A percentile compares a stretch with the other conserved stretches of the same genome.
Evolutionary conservation across 2,888 invertebrate genomes (phyloP).

Genomic region (Hyalella azteca): DNA sequence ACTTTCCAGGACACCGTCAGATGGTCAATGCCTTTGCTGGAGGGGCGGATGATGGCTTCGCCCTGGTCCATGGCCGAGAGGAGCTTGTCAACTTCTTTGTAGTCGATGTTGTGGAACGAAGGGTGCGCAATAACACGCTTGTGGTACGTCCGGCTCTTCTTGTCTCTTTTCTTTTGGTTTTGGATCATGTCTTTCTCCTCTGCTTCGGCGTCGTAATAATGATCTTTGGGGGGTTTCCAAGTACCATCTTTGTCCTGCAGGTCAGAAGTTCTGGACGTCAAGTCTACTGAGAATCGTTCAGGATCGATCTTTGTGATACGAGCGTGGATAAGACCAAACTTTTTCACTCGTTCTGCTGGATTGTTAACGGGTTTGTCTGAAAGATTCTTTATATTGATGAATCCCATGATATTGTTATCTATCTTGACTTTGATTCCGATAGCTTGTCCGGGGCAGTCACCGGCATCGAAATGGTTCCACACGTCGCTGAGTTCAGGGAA

Average conservation of each 20-base stretch:
- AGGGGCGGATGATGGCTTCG: slow-evolving; percentile 94
- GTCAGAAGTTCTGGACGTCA: slow-evolving; percentile 92
- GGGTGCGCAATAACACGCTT: slow-evolving; percentile 98
- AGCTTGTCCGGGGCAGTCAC: slow-evolving; percentile 91
- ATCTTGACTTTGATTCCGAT: slow-evolving; percentile 82
- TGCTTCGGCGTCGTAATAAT: slow-evolving; percentile 85
- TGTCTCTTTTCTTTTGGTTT: slow-evolving; percentile 76
- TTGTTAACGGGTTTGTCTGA: slow-evolving; percentile 92
- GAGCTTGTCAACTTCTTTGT: slow-evolving; percentile 86
- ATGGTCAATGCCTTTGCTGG: slow-evolving; percentile 95
- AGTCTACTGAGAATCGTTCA: slow-evolving; percentile 89
- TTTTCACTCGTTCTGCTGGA: slow-evolving; percentile 88
- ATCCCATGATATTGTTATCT: slow-evolving; percentile 85
- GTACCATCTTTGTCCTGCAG: slow-evolving; percentile 87
- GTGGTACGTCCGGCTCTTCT: slow-evolving; percentile 83
- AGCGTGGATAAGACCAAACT: slow-evolving; percentile 83
- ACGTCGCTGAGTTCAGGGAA: slow-evolving; percentile 96
- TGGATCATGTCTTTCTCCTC: slow-evolving; percentile 83
- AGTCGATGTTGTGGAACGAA: slow-evolving; percentile 95
- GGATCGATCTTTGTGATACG: slow-evolving; percentile 95
- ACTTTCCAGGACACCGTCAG: slow-evolving; percentile 99
- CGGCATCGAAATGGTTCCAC: slow-evolving; percentile 97
- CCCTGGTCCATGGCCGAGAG: slow-evolving; percentile 94
- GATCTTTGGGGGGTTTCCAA: slow-evolving; percentile 88
- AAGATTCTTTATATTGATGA: slow-evolving; percentile 75